Percentiles rank a stretch among this genome's conserved stretches.
phyloP scores from a whole-genome alignment of 2,797 vertebrate genomes.

The Phoxinus dragarum region DNA sequence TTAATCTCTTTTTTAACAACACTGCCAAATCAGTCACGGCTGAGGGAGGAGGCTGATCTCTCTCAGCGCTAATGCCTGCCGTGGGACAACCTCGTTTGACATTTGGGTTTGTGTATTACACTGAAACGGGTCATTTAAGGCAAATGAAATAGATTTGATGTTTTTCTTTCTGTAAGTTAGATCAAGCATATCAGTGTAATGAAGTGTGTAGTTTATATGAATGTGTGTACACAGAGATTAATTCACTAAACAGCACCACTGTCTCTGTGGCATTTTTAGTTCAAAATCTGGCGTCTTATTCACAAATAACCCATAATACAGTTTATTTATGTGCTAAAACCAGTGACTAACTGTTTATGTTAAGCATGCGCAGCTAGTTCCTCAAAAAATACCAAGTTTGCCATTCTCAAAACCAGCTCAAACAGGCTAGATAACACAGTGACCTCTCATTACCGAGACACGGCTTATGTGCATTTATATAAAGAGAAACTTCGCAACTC shows the following conservation, averaged over 20 bases:
- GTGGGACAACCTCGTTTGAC: conserved; percentile 27
- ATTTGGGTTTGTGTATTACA: not conserved
- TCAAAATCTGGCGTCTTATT: not conserved
- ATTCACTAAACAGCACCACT: not conserved
- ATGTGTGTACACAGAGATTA: not conserved
- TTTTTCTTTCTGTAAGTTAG: not conserved
- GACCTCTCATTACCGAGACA: not conserved
- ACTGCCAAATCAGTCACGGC: conserved; percentile 17
- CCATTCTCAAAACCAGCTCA: not conserved
- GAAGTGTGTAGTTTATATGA: not conserved
- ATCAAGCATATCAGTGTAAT: not conserved
- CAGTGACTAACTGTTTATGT: not conserved
- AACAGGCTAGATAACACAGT: not conserved
- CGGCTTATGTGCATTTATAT: not conserved
- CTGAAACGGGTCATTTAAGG: not conserved
- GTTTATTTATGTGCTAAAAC: not conserved
- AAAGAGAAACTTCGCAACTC: not conserved
- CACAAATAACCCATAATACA: not conserved
- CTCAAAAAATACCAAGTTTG: no score
- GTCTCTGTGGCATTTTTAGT: not conserved
- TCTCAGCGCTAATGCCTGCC: conserved; percentile 18
- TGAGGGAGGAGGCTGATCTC: conserved; percentile 36
- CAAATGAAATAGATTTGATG: not conserved
- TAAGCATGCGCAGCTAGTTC: no score
- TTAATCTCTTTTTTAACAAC: conserved; percentile 5